A percentile compares a stretch with the other conserved stretches of the same genome.
These are phyloP conservation scores for Elephas maximus DNA, from an alignment of 2,113 vertebrate species.

Conservation along the genomic window DNA sequence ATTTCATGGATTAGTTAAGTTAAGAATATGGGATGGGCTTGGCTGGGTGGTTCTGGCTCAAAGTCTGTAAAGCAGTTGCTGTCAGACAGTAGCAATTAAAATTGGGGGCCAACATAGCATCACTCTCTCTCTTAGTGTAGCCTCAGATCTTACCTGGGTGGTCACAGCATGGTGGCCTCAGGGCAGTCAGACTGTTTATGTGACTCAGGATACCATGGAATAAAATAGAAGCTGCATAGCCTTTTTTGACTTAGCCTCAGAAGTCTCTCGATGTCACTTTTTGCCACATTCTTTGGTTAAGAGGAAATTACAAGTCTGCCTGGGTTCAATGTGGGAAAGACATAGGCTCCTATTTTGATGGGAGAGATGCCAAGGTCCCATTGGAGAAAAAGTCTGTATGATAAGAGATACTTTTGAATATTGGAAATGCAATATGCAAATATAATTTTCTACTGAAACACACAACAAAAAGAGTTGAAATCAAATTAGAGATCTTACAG, in stretches of 20 bases:
- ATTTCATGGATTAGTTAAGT: neutral
- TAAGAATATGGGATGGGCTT: neutral
- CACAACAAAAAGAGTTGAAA: neutral
- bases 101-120: too few species aligned
- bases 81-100: neutral
- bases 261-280: too few species aligned
- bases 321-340: too few species aligned
- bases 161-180: neutral
- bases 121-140: neutral
- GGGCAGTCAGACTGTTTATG: accelerated
- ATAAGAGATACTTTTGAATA: neutral
- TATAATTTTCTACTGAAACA: neutral
- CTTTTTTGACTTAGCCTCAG: neutral
- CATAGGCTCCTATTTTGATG: neutral
- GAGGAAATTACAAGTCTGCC: too few species aligned
- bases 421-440: neutral
- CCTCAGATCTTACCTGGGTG: too few species aligned
- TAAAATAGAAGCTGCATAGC: accelerated
- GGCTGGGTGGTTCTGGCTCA: neutral
- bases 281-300: accelerated
- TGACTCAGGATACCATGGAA: neutral
- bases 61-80: neutral
- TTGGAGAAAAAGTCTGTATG: neutral
- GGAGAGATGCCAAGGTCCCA: neutral
- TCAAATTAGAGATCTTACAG: neutral